Evolutionary conservation across 2,113 vertebrate species (phyloP).

Genomic region (Chlamydotis undulata): DNA sequence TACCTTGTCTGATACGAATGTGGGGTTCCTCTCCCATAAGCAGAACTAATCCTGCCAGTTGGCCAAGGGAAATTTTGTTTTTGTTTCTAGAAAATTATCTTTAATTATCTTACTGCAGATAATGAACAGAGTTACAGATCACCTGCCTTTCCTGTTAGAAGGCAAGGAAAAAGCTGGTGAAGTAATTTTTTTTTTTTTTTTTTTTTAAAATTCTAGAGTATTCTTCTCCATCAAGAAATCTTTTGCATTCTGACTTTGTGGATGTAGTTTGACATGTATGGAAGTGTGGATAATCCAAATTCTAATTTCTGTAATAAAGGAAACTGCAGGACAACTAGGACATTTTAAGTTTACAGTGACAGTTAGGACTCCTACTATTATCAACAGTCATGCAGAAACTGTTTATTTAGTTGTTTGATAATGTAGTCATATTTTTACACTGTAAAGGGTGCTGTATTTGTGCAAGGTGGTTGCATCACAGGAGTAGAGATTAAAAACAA

Average conservation of each 20-base stretch:
- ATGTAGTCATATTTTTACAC: background rate
- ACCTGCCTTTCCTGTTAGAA: background rate
- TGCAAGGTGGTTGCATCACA: background rate
- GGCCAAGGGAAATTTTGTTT: background rate
- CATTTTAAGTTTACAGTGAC: background rate
- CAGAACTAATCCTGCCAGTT: background rate
- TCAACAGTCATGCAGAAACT: background rate
- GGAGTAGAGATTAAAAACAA: background rate
- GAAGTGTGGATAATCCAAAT: background rate
- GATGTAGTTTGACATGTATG: background rate
- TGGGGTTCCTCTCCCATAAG: background rate
- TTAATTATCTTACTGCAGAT: background rate
- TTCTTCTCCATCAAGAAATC: background rate
- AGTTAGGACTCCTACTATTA: background rate
- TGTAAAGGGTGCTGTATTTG: background rate
- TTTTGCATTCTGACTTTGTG: background rate
- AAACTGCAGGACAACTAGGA: background rate
- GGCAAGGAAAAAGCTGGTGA: background rate
- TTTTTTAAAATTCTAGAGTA: background rate
- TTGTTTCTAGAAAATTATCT: background rate
- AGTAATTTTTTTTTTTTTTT: background rate
- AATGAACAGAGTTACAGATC: background rate
- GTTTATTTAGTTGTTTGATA: background rate
- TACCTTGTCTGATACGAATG: background rate
- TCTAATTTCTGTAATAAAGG: background rate